Conservation (phyloP, 2,888 invertebrate species). For the Panzeria rudis region DNA sequence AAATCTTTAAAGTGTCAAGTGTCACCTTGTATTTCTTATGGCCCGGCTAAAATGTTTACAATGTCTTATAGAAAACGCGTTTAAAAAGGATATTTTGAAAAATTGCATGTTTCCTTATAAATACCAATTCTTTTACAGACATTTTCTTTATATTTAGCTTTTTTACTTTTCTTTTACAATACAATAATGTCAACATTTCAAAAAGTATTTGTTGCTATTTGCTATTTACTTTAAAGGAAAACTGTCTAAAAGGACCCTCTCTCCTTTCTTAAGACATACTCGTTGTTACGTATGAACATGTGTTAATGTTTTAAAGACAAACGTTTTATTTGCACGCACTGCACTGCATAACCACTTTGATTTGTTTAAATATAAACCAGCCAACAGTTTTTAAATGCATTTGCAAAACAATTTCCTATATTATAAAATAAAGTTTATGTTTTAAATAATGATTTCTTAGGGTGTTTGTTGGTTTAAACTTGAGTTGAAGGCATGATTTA, state of each 20-base stretch:
- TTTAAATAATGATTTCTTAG: background rate
- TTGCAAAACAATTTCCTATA: background rate
- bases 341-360: conserved; percentile 62
- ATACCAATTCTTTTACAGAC: conserved; percentile 34
- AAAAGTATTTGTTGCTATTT: conserved; percentile 64
- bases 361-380: conserved; percentile 23
- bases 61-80: conserved; percentile 65
- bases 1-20: conserved; percentile 71
- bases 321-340: conserved; percentile 71
- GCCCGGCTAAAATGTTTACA: conserved; percentile 43
- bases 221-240: conserved; percentile 40
- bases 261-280: background rate
- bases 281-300: background rate
- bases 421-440: conserved; percentile 4
- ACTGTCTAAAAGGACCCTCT: background rate
- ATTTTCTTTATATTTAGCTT: background rate
- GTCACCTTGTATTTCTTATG: conserved; percentile 66
- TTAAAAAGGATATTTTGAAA: conserved; percentile 72
- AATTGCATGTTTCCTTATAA: conserved; percentile 74
- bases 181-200: conserved; percentile 57
- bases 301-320: conserved; percentile 62
- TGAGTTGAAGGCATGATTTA: background rate
- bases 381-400: background rate
- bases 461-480: background rate
- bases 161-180: background rate